Conservation (phyloP, 2,797 vertebrate species). For the Diplodus puntazzo region DNA sequence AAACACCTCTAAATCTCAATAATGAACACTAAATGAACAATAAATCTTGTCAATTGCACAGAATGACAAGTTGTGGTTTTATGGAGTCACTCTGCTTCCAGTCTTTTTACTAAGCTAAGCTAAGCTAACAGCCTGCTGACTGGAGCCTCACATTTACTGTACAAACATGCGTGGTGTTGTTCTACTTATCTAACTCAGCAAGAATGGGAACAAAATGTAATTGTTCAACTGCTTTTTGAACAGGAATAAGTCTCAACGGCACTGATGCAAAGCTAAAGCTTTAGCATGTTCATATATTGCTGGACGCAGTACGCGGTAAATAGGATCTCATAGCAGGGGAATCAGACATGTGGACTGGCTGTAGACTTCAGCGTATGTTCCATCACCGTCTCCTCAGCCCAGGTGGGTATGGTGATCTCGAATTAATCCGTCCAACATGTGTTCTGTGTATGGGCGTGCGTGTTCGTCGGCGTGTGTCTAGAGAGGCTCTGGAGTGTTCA, state of each 20-base stretch:
- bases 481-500: slow-evolving; percentile 60
- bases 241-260: neutral
- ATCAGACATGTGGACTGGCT: slow-evolving; percentile 17
- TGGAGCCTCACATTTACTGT: neutral
- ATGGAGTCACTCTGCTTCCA: neutral
- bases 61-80: neutral
- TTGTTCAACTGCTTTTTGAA: neutral
- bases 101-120: neutral
- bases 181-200: neutral
- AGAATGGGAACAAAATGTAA: neutral
- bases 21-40: neutral
- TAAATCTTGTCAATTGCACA: neutral
- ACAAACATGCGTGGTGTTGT: neutral
- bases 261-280: neutral
- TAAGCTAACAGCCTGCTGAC: neutral
- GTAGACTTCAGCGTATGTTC: slow-evolving; percentile 30
- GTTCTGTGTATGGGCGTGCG: slow-evolving; percentile 32
- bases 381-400: slow-evolving; percentile 36
- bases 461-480: slow-evolving; percentile 46
- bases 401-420: slow-evolving; percentile 46
- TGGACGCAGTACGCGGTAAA: neutral
- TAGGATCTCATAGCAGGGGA: slow-evolving; percentile 1
- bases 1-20: neutral
- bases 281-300: neutral
- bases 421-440: slow-evolving; percentile 72